A percentile compares a stretch with the other conserved stretches of the same genome.
Evolutionary conservation across 2,888 invertebrate species (phyloP).

Genomic region (Branchellion lobata): DNA sequence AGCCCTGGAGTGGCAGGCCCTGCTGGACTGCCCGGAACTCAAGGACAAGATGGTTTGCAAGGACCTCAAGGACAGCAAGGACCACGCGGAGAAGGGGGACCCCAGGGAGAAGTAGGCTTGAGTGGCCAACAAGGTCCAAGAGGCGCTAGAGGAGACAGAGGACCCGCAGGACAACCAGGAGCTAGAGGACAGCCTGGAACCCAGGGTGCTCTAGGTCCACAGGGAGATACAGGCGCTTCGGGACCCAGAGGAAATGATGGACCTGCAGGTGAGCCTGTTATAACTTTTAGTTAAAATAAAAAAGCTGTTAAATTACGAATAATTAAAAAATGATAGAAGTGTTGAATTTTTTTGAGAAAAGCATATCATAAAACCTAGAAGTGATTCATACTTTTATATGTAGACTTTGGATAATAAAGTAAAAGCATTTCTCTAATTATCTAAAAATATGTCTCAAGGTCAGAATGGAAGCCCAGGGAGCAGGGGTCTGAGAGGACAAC

Average conservation of each 20-base stretch:
- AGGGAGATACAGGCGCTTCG: conserved; percentile 38
- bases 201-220: conserved; percentile 34
- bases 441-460: no score
- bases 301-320: no score
- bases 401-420: no score
- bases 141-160: conserved; percentile 24
- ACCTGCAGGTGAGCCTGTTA: background rate
- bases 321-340: no score
- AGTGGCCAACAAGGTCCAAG: conserved; percentile 2
- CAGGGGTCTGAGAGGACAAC: background rate
- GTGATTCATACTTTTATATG: no score
- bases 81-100: background rate
- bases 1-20: background rate
- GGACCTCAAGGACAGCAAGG: conserved; percentile 24
- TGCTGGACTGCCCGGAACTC: conserved; percentile 10
- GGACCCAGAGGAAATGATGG: conserved; percentile 44
- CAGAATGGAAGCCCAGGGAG: background rate
- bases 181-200: conserved; percentile 20
- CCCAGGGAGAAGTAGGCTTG: conserved; percentile 1
- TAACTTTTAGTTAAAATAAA: no score
- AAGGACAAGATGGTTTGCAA: background rate
- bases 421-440: no score
- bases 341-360: no score
- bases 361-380: no score
- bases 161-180: conserved; percentile 18